phyloP scores from a whole-genome alignment of 2,113 vertebrate species.

The Microtus ochrogaster region DNA sequence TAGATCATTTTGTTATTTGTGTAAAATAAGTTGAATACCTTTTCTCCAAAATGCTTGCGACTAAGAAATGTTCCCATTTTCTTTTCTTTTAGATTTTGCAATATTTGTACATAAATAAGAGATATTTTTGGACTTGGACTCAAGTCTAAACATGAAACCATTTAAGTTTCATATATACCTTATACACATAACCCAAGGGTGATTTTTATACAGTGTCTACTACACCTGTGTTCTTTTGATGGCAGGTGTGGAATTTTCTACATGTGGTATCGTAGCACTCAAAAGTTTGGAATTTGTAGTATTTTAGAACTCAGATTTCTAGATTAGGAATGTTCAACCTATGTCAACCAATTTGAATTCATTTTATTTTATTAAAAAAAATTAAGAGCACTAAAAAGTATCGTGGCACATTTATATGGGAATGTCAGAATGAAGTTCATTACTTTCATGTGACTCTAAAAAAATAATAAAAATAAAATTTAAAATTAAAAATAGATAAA shows the following conservation, averaged over 20 bases:
- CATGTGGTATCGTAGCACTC: not conserved
- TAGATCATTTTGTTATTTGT: constrained; percentile 48
- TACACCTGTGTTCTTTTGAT: not conserved
- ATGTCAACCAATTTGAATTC: constrained; percentile 24
- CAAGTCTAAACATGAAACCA: not conserved
- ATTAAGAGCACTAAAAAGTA: not conserved
- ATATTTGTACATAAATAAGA: constrained; percentile 14
- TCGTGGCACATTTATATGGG: not conserved
- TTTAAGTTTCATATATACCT: not conserved
- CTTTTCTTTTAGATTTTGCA: not conserved
- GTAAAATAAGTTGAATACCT: not conserved
- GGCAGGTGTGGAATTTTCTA: not conserved
- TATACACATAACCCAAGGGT: not conserved
- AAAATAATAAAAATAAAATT: not conserved
- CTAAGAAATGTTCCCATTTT: not conserved
- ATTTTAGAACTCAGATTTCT: not conserved
- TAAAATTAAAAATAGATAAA: not conserved
- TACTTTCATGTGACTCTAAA: not conserved
- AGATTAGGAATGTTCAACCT: not conserved
- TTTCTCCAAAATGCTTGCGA: not conserved
- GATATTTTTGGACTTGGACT: not conserved
- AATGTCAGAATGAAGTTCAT: not conserved
- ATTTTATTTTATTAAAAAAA: constrained; percentile 23
- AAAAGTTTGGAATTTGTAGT: not conserved
- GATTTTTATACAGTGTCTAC: not conserved